A percentile compares a stretch with the other conserved stretches of the same genome.
Conservation (phyloP, 2,888 invertebrate genomes). For the Eulithis prunata region DNA sequence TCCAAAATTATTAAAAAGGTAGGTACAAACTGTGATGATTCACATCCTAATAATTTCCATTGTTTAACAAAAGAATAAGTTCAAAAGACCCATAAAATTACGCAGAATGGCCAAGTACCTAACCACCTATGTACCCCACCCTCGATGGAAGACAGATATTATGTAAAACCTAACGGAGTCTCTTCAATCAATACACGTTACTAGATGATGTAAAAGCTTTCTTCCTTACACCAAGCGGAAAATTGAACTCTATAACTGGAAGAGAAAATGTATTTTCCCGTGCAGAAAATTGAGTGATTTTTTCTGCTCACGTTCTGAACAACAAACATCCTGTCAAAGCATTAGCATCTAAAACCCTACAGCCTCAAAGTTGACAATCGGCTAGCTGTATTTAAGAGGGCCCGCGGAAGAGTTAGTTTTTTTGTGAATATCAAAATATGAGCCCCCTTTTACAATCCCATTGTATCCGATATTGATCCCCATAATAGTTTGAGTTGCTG, state of each 20-base stretch:
- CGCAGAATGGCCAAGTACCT: conserved; percentile 54
- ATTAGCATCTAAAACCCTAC: conserved; percentile 63
- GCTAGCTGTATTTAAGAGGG: conserved; percentile 53
- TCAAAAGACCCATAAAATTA: conserved; percentile 50
- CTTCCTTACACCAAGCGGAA: conserved; percentile 51
- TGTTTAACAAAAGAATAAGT: conserved; percentile 40
- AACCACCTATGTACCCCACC: conserved; percentile 66
- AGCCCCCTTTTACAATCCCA: conserved; percentile 83
- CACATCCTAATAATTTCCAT: conserved; percentile 28
- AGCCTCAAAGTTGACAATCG: conserved; percentile 55
- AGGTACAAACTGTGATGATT: conserved; percentile 4
- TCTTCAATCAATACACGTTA: conserved; percentile 84
- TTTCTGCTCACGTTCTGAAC: conserved; percentile 70
- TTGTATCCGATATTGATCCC: conserved; percentile 83
- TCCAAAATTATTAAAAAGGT: too few species aligned
- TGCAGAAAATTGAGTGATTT: conserved; percentile 50
- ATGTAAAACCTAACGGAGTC: conserved; percentile 83
- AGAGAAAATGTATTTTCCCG: conserved; percentile 50
- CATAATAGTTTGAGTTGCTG: conserved; percentile 79
- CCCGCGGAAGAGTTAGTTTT: conserved; percentile 78
- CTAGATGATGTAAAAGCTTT: conserved; percentile 81
- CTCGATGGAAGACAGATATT: conserved; percentile 78
- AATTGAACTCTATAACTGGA: conserved; percentile 51
- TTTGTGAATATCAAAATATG: conserved; percentile 84
- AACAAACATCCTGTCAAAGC: conserved; percentile 65